Base-by-base conservation (phyloP, 2,113 vertebrate species). In the Piliocolobus tephrosceles region DNA sequence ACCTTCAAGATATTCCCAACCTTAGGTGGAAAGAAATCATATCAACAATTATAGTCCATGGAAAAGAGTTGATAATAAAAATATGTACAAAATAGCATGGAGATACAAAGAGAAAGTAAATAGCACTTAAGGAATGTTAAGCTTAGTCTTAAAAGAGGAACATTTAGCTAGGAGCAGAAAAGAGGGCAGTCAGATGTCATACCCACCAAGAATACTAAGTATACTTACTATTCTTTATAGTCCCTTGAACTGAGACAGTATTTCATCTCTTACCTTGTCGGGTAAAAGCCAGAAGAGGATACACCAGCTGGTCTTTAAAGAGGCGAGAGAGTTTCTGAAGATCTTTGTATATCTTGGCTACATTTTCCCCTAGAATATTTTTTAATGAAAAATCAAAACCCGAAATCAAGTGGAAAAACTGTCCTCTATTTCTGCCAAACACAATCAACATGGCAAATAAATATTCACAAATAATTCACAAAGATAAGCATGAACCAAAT, bases 241-340 rank as follows among this genome's bases (percentile, higher is more conserved):
- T 57, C 47, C n/a, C 5, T 78, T 22, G 5, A 35, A 30, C 52
- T 43, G 8, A 6, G 40, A 68, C 17, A 1, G 25, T 14, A 80
- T 9, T 20, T 38, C 64, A 84, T n/a, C 25, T 68, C 95, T 97
- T 98, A 99, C 99, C 99, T 99, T 99, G 99, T 98, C 99, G 99
- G 78, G 99, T 99, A 68, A 99, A 98, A 66, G 99, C 99, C 83
- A 99, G 99, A 92, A 99, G 99, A 66, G 99, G 99, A 81, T 99
- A 99, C 10, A 99, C 99, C 97, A 99, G 97, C 97, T 99, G 99
- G 98, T 99, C 99, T 98, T 99, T 99, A 98, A 99, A 99, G 91
- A 99, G 97, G 14, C 99, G 99, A 2, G 99, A 99, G 66, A 99
- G 98, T 97, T 99, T 99, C 96, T 98, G 98, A 94, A 99, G 99